Evolutionary conservation across 1,140 invertebrate genomes (phyloP), one percentile per base, ranked within the genome.

Genomic region (Dreissena rostriformis): DNA sequence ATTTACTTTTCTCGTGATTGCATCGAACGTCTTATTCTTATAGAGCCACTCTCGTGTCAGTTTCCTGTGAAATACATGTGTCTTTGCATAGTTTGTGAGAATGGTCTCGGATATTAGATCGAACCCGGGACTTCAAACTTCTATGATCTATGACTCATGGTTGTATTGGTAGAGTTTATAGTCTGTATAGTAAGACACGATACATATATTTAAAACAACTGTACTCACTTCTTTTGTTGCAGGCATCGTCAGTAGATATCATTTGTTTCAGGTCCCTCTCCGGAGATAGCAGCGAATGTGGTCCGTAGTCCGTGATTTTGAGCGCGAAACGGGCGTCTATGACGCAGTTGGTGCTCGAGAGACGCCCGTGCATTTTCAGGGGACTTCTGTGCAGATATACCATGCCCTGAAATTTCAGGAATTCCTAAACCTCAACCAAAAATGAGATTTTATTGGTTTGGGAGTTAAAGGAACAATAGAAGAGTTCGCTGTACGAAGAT

Each of bases 261-360:
- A 19, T 77, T 15, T 55, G 24, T 65, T 68, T 74, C 57, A 61
- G 24, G 24, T 66, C 73, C 49, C 81, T 52, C 49, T 84, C 74
- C 52, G 52, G 63, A 17, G 11, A 28, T 0, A 77, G 72, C 4
- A 85, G 22, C 22, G 29, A 55, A 26, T 82, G 96, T 0, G 99
- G 93, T 7, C 99, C 99, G 91, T 99, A 99, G 92, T 99, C 98
- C 0, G 98, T 97, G 57, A 99, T 97, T 95, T 99, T 99, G 1
- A 99, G 94, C 0, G 99, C 98, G 92, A 99, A 99, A 39, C 98
- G 95, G 28, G 97, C 98, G 92, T 99, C 98, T 0, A 99, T 98
- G 0, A 99, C 97, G 93, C 98, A 99, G 92, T 99, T 99, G 24
- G 97, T 97, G 0, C 98, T 99, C 91, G 98, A 99, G n/a, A 99